phyloP scores from a whole-genome alignment of 2,113 vertebrate species.

The Pyxicephalus adspersus region DNA sequence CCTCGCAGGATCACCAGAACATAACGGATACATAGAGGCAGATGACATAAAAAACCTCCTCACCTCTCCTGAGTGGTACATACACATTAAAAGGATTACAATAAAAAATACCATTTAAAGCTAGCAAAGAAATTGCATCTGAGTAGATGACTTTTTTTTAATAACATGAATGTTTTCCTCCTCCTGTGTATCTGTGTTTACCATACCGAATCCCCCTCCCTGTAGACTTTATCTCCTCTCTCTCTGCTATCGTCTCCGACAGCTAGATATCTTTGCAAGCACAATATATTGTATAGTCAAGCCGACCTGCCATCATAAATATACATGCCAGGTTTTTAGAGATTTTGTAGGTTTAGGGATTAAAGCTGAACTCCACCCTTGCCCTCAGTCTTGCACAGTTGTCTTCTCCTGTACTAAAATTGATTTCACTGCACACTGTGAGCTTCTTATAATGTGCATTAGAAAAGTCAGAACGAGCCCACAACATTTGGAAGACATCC shows the following conservation, averaged over 20 bases:
- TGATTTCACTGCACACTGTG: too few species aligned
- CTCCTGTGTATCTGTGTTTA: neutral
- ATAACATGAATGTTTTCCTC: conserved; percentile 12
- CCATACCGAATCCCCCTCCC: neutral
- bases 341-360: too few species aligned
- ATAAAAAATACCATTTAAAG: conserved; percentile 25
- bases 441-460: too few species aligned
- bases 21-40: neutral
- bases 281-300: too few species aligned
- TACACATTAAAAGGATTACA: conserved; percentile 2
- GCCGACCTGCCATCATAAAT: too few species aligned
- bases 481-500: too few species aligned
- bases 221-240: neutral
- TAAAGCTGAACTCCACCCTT: too few species aligned
- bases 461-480: too few species aligned
- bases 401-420: too few species aligned
- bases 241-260: neutral
- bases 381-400: too few species aligned
- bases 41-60: neutral
- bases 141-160: conserved; percentile 13
- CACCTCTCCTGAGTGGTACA: neutral
- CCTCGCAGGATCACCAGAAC: neutral
- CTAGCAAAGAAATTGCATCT: conserved; percentile 16
- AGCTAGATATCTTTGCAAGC: too few species aligned
- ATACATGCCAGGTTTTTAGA: too few species aligned